A percentile compares a stretch with the other conserved stretches of the same genome.
phyloP scores from a whole-genome alignment of 2,113 vertebrate species.

The Nyctibius bracteatus region DNA sequence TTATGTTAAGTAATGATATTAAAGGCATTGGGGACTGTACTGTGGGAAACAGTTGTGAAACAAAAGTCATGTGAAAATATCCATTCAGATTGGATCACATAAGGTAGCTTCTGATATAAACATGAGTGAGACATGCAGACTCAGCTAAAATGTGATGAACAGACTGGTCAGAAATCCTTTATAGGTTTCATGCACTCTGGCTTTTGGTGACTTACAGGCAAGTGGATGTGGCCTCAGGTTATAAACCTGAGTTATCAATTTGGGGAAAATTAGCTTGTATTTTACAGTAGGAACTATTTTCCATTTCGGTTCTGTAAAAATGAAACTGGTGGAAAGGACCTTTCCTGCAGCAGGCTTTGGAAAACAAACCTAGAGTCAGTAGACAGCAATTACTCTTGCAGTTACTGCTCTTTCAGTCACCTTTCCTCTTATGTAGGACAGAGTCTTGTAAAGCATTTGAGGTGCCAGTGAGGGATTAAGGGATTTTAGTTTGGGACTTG shows the following conservation, averaged over 20 bases:
- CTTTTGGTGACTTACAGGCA: neutral
- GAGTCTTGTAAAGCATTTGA: neutral
- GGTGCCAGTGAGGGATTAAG: too few species aligned
- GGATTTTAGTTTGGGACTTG: too few species aligned
- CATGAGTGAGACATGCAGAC: neutral
- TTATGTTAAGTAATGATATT: neutral
- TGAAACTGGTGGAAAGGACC: neutral
- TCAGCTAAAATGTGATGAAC: neutral
- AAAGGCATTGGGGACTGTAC: neutral
- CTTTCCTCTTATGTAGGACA: neutral
- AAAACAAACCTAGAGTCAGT: neutral
- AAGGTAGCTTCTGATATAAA: neutral
- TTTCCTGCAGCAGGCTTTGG: rapidly evolving
- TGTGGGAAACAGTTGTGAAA: neutral
- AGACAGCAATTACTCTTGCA: neutral
- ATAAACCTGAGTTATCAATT: neutral
- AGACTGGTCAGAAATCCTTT: neutral
- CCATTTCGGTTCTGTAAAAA: neutral
- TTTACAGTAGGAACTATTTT: neutral
- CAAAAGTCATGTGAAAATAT: neutral
- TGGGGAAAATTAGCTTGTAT: neutral
- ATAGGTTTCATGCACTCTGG: neutral
- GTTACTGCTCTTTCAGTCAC: neutral
- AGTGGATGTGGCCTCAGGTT: neutral
- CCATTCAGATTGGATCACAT: neutral